phyloP scores from a whole-genome alignment of 1,140 invertebrate species.

The Ptiloglossa arizonensis region DNA sequence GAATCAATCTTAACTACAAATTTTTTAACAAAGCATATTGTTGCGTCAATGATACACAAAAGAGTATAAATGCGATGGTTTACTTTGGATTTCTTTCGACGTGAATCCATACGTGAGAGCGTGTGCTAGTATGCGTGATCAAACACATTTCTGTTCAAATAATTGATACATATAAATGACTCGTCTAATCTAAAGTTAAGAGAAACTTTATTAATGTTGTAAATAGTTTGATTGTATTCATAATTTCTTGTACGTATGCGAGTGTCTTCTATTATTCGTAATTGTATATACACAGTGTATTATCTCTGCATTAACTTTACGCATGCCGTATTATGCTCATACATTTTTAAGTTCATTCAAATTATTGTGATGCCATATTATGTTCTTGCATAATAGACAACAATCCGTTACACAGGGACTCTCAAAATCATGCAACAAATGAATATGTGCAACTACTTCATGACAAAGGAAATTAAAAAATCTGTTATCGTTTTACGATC shows the following conservation, averaged over 20 bases:
- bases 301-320: conserved; percentile 61
- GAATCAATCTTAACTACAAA: conserved; percentile 9
- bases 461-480: background rate
- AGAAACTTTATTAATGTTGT: conserved; percentile 61
- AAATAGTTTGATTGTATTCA: conserved; percentile 70
- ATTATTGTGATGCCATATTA: conserved; percentile 69
- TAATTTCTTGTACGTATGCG: conserved; percentile 59
- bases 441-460: background rate
- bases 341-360: conserved; percentile 59
- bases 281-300: conserved; percentile 64
- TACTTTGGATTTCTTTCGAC: conserved; percentile 12
- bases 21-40: conserved; percentile 15
- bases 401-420: conserved; percentile 1
- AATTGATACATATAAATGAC: conserved; percentile 55
- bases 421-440: background rate
- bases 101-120: conserved; percentile 11
- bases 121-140: conserved; percentile 8
- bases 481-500: too few relatives aligned
- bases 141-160: conserved; percentile 49
- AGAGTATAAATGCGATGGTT: background rate
- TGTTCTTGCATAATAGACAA: conserved; percentile 40
- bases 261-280: conserved; percentile 66
- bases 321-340: conserved; percentile 43
- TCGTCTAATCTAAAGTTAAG: conserved; percentile 60
- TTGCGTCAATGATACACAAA: background rate